phyloP scores from a whole-genome alignment of 2,888 invertebrate species.

The Patella caerulea region DNA sequence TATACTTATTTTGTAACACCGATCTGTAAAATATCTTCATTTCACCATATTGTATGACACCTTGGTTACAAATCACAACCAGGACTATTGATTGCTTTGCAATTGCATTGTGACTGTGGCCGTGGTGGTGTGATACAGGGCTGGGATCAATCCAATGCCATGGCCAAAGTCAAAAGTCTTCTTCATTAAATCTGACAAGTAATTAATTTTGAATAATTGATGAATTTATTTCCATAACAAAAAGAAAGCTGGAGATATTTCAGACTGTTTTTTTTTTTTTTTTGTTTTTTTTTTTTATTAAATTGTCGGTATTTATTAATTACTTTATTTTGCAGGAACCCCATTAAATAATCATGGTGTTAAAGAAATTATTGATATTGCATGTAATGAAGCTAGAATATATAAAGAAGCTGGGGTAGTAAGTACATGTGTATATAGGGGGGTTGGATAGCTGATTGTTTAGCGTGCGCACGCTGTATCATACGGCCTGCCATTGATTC shows the following conservation, averaged over 20 bases:
- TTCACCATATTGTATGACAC: neutral
- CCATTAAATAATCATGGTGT: slow-evolving; percentile 76
- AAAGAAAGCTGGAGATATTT: too few relatives aligned
- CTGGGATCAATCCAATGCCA: neutral
- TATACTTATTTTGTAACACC: slow-evolving; percentile 58
- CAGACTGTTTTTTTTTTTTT: too few relatives aligned
- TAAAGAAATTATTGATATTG: slow-evolving; percentile 75
- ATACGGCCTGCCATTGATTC: too few relatives aligned
- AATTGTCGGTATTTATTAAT: too few relatives aligned
- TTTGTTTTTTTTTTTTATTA: too few relatives aligned
- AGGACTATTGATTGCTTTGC: neutral
- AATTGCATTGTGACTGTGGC: neutral
- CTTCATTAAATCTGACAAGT: too few relatives aligned
- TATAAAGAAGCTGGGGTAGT: slow-evolving; percentile 77
- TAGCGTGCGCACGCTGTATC: too few relatives aligned
- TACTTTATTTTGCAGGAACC: slow-evolving; percentile 74
- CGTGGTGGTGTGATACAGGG: neutral
- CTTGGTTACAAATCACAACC: neutral
- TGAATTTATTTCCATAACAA: too few relatives aligned
- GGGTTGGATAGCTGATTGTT: too few relatives aligned
- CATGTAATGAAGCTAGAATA: slow-evolving; percentile 77
- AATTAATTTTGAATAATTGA: too few relatives aligned
- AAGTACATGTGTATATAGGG: slow-evolving; percentile 54
- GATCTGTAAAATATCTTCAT: neutral
- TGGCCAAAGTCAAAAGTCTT: too few relatives aligned